Conservation (phyloP, 2,797 vertebrate species). For the Darevskia nairensis region DNA sequence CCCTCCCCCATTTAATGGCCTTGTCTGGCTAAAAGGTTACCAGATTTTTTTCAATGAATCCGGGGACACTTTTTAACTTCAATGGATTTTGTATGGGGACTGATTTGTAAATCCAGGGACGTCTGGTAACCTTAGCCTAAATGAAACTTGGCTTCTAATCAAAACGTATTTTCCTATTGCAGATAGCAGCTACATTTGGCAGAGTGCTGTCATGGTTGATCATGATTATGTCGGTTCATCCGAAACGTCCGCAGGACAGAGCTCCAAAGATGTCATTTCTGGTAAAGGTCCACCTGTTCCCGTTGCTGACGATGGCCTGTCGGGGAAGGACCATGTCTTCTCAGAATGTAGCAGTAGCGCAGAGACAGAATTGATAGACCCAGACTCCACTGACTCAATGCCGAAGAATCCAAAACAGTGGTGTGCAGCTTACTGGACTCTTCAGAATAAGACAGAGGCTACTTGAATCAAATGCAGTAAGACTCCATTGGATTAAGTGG, state of each 20-base stretch:
- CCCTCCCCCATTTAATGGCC: background rate
- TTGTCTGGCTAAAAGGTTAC: background rate
- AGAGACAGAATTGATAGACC: slow-evolving; percentile 56
- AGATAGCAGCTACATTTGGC: slow-evolving; percentile 67
- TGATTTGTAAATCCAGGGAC: no score
- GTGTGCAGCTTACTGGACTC: slow-evolving; percentile 62
- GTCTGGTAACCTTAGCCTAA: background rate
- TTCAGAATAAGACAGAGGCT: slow-evolving; percentile 65
- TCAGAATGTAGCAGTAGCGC: slow-evolving; percentile 53
- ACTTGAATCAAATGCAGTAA: slow-evolving; percentile 58
- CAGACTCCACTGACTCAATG: slow-evolving; percentile 15
- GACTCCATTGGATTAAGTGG: slow-evolving; percentile 21
- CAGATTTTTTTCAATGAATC: no score
- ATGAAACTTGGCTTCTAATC: slow-evolving; percentile 14
- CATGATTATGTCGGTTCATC: slow-evolving; percentile 74
- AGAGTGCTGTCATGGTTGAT: slow-evolving; percentile 70
- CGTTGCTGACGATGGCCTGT: slow-evolving; percentile 37
- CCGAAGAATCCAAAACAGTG: slow-evolving; percentile 51
- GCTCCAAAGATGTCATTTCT: slow-evolving; percentile 48
- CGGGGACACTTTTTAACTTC: no score
- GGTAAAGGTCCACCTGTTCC: slow-evolving; percentile 47
- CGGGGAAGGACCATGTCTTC: slow-evolving; percentile 57
- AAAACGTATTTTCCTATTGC: slow-evolving; percentile 56
- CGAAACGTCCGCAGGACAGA: slow-evolving; percentile 61
- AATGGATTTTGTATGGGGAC: no score